phyloP scores from a whole-genome alignment of 2,797 vertebrate genomes.

The Liasis olivaceus region DNA sequence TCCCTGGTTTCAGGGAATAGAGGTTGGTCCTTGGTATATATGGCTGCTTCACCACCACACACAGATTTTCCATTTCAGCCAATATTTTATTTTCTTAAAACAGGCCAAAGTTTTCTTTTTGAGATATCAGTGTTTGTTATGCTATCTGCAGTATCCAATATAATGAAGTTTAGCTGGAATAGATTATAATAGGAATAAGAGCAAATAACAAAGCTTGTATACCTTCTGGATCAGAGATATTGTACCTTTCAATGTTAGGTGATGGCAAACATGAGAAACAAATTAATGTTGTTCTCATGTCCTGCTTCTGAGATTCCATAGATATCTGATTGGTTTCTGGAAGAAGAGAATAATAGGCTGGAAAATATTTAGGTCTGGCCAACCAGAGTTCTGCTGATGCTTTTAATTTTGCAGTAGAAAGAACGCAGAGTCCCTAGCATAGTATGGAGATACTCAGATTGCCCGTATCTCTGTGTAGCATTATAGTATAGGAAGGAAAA shows the following conservation, averaged over 20 bases:
- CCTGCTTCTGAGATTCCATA: neutral
- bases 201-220: neutral
- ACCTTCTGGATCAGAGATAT: neutral
- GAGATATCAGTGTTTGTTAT: neutral
- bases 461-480: neutral
- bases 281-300: neutral
- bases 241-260: neutral
- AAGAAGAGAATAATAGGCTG: neutral
- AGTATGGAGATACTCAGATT: rapidly evolving
- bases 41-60: neutral
- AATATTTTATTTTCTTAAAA: neutral
- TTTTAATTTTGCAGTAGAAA: neutral
- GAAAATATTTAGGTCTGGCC: neutral
- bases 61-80: neutral
- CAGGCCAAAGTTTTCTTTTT: neutral
- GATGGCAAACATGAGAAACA: neutral
- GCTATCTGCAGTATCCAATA: neutral
- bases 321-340: neutral
- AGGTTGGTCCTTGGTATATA: neutral
- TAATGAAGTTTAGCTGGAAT: neutral
- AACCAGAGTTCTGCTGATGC: neutral
- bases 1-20: neutral
- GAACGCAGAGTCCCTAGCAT: neutral
- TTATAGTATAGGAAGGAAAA: neutral
- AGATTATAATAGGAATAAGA: neutral